Evolutionary conservation across 2,888 invertebrate species (phyloP).

Genomic region (Ophion obscuratus): DNA sequence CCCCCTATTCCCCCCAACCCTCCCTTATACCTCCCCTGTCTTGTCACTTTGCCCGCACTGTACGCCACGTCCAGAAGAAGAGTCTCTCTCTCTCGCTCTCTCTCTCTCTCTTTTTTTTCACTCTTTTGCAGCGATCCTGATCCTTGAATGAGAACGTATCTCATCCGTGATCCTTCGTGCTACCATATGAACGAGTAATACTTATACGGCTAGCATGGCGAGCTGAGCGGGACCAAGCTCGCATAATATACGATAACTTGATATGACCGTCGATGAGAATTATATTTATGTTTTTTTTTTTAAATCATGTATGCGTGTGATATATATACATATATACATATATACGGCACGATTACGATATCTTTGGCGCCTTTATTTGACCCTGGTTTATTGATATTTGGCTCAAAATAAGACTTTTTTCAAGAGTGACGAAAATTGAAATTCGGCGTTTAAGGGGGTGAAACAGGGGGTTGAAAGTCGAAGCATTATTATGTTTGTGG

Average conservation of each 20-base stretch:
- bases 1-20: neutral
- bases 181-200: slow-evolving; percentile 44
- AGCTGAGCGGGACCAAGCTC: slow-evolving; percentile 18
- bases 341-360: too few relatives aligned
- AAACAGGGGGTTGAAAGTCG: too few relatives aligned
- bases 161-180: slow-evolving; percentile 69
- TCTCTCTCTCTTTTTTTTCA: slow-evolving; percentile 3
- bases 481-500: too few relatives aligned
- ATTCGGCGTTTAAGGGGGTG: too few relatives aligned
- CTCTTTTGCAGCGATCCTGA: slow-evolving; percentile 75
- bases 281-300: slow-evolving; percentile 5
- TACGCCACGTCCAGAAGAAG: neutral
- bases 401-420: too few relatives aligned
- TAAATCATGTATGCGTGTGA: neutral
- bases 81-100: neutral
- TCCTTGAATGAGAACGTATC: slow-evolving; percentile 81
- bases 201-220: slow-evolving; percentile 36
- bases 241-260: slow-evolving; percentile 56
- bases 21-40: neutral
- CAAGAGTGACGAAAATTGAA: too few relatives aligned
- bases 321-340: too few relatives aligned
- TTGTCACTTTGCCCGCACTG: neutral
- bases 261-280: slow-evolving; percentile 61
- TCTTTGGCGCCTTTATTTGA: too few relatives aligned
- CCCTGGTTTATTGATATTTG: too few relatives aligned